Base-by-base conservation (phyloP, 2,888 invertebrate species). In the Eutolmus rufibarbis region DNA sequence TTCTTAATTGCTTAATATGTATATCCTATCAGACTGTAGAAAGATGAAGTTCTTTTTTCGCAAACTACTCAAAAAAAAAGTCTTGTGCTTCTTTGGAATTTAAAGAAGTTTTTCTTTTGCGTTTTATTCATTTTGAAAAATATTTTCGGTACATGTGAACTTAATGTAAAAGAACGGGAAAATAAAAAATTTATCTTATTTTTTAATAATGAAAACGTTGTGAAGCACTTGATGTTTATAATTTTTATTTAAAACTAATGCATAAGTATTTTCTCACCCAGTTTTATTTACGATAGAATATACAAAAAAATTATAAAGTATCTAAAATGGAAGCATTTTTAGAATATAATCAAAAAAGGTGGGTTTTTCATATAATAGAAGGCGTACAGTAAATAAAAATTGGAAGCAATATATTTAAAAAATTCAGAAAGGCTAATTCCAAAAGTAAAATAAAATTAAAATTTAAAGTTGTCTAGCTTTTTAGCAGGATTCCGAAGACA, bases 1-100 rank as follows among this genome's bases (percentile, higher is more conserved):
- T 43, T 82, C 82, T 82, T 82, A 82, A 82, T 82, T 82, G 82
- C 82, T 82, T 82, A 82, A 82, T 66, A 82, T 79, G 51, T 79
- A 79, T 57, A 82, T 82, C 19, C 66, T 82, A 82, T 82, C 82
- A 82, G 82, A 82, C 82, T 82, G 66, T 82, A 66, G 56, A 82
- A 82, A 82, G 82, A 82, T 82, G 40, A 57, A 82, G 66, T 66
- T 57, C 31, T 78, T 51, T 79, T 79, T 79, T 79, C 51, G 79
- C 46, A 79, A 40, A 51, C 16, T 46, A 79, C 46, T 79, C 51
- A 5, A 66, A 66, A 66, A n/a, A 46, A 79, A 79, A 51, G 51
- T 56, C 79, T 51, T 79, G 79, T 79, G 79, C 79, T 79, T 79
- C 51, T 51, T 51, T 66, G 28, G 66, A 66, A 66, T 66, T 23